Conservation (phyloP, 2,888 invertebrate genomes). For the Stomorhina lunata region DNA sequence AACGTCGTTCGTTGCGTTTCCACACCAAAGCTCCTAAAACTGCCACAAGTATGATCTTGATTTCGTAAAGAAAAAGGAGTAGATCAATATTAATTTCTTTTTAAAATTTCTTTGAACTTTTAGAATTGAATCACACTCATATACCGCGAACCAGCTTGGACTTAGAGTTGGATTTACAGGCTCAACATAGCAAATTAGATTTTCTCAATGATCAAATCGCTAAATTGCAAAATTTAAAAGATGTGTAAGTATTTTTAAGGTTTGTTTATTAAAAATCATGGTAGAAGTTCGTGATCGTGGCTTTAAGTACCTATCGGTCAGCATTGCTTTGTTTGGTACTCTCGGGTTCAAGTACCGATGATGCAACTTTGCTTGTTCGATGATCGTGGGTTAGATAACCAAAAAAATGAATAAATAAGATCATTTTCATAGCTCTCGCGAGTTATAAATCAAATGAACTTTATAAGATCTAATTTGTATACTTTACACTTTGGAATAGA, state of each 20-base stretch:
- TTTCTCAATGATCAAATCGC: conserved; percentile 92
- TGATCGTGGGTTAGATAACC: too few species aligned
- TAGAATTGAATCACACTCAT: conserved; percentile 81
- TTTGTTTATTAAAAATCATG: background rate
- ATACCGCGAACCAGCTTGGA: conserved; percentile 93
- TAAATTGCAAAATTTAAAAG: conserved; percentile 90
- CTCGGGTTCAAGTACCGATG: too few species aligned
- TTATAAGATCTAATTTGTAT: too few species aligned
- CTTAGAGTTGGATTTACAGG: conserved; percentile 93
- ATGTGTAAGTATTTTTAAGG: conserved; percentile 79
- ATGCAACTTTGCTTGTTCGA: too few species aligned
- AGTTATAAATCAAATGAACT: too few species aligned
- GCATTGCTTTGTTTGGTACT: too few species aligned
- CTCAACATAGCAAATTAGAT: conserved; percentile 91
- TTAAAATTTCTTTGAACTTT: background rate
- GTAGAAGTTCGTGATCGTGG: too few species aligned
- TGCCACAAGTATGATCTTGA: conserved; percentile 78
- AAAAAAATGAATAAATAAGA: too few species aligned
- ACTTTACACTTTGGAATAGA: too few species aligned
- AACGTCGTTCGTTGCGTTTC: conserved; percentile 93
- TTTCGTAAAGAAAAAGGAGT: background rate
- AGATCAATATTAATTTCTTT: background rate
- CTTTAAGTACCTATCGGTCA: too few species aligned
- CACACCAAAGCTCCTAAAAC: conserved; percentile 83
- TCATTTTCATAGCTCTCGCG: too few species aligned